A percentile compares a stretch with the other conserved stretches of the same genome.
These are phyloP conservation scores for Crematogaster levior DNA, from an alignment of 2,888 invertebrate genomes.

Conservation along the genomic window DNA sequence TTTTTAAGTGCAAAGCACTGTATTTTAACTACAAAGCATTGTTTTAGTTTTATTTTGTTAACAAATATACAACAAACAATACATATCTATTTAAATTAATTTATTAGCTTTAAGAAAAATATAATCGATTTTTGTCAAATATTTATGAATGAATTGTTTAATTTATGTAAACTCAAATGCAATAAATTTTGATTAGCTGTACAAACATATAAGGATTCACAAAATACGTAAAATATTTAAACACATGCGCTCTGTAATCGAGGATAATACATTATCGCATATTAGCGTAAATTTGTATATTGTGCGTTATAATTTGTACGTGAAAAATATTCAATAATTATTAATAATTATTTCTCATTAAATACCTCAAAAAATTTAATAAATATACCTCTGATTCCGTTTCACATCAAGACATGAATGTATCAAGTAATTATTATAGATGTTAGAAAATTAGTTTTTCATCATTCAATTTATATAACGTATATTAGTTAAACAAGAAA, in stretches of 20 bases:
- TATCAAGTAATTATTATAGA: background rate
- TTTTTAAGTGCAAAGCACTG: too few relatives aligned
- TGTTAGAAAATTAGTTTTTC: background rate
- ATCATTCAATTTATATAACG: background rate
- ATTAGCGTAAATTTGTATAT: background rate
- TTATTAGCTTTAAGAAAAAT: background rate
- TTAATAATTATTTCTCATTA: background rate
- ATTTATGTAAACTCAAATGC: background rate
- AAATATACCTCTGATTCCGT: constrained; percentile 1
- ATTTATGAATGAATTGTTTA: background rate
- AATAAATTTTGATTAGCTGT: background rate
- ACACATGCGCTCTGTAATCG: background rate
- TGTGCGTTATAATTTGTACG: constrained; percentile 2
- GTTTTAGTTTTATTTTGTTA: background rate
- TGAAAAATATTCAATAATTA: constrained; percentile 19
- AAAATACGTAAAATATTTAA: constrained; percentile 7
- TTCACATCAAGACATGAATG: background rate
- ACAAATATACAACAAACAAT: background rate
- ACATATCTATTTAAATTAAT: too few relatives aligned
- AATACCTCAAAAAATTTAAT: constrained; percentile 14
- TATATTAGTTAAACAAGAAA: background rate
- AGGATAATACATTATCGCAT: background rate
- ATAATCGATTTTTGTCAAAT: background rate
- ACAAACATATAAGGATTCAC: background rate
- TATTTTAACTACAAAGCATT: too few relatives aligned